Evolutionary conservation across 2,888 invertebrate species (phyloP).

Genomic region (Melinaea marsaeus): DNA sequence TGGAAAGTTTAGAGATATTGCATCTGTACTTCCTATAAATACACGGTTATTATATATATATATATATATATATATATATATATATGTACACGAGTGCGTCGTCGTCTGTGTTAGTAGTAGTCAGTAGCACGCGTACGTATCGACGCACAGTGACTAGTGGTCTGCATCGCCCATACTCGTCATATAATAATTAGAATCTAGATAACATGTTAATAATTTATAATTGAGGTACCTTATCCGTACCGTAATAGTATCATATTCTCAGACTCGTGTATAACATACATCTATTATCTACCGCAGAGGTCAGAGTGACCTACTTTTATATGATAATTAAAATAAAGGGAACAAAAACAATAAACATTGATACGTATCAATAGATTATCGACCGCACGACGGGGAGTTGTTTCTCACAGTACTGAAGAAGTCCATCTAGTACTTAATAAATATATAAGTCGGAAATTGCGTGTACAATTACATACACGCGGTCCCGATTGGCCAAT

Average conservation of each 20-base stretch:
- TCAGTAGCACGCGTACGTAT: conserved; percentile 27
- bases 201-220: background rate
- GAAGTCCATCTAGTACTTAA: background rate
- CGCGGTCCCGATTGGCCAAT: conserved; percentile 29
- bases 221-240: too few species aligned
- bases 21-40: background rate
- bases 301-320: too few species aligned
- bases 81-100: conserved; percentile 6
- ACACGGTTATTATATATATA: conserved; percentile 1
- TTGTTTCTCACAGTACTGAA: background rate
- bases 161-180: background rate
- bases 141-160: conserved; percentile 19
- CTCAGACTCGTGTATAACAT: too few species aligned
- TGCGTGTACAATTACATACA: conserved; percentile 25
- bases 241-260: too few species aligned
- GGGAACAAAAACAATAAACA: too few species aligned
- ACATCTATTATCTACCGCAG: too few species aligned
- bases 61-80: too few species aligned
- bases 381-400: background rate
- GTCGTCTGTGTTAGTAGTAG: conserved; percentile 20
- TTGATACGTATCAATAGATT: background rate
- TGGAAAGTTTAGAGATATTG: too few species aligned
- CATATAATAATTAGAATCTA: background rate
- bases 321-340: too few species aligned
- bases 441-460: background rate